phyloP scores from a whole-genome alignment of 2,797 vertebrate species.

The Psittacula derbiana region DNA sequence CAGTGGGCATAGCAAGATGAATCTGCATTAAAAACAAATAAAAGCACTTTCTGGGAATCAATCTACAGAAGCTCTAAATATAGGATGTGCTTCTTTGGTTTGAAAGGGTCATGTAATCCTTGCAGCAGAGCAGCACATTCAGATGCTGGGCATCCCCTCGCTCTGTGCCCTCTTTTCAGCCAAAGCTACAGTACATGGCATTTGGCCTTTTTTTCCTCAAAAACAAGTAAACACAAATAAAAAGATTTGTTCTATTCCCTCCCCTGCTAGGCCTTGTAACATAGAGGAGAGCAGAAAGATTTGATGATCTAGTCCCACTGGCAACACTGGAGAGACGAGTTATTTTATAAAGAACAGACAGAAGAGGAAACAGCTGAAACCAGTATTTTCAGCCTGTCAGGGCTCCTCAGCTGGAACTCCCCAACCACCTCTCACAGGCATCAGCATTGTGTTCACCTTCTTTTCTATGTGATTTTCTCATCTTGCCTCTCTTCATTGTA shows the following conservation, averaged over 20 bases:
- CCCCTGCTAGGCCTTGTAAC: neutral
- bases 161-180: neutral
- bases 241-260: neutral
- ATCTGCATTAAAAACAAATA: slow-evolving; percentile 1
- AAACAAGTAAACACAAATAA: neutral
- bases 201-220: neutral
- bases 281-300: neutral
- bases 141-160: neutral
- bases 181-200: neutral
- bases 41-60: slow-evolving; percentile 10
- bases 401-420: neutral
- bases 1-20: neutral
- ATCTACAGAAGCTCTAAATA: neutral
- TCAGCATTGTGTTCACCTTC: neutral
- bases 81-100: neutral
- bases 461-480: neutral
- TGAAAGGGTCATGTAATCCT: neutral
- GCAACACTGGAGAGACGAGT: neutral
- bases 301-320: neutral
- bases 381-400: neutral
- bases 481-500: neutral
- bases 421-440: neutral
- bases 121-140: neutral
- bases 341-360: neutral
- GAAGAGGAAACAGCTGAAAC: neutral